phyloP scores from a whole-genome alignment of 2,888 invertebrate species.

The Temnothorax rugatulus region DNA sequence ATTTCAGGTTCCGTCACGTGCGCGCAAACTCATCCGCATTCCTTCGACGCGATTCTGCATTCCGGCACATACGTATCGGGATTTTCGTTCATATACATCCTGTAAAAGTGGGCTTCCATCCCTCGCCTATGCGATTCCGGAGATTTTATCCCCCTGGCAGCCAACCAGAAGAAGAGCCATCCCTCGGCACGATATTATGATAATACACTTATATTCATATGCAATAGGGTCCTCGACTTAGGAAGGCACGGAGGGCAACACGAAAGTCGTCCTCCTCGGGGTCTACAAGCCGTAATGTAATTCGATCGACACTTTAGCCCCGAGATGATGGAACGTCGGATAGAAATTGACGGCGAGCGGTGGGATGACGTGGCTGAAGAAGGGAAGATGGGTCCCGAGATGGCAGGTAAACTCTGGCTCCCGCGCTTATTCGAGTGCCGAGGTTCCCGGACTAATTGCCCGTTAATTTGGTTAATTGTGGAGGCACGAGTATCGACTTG shows the following conservation, averaged over 20 bases:
- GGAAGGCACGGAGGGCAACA: constrained; percentile 64
- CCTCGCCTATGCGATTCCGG: constrained; percentile 48
- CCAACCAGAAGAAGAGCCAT: constrained; percentile 74
- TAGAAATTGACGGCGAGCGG: constrained; percentile 72
- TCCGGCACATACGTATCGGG: constrained; percentile 63
- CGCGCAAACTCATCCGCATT: constrained; percentile 41
- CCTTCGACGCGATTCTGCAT: constrained; percentile 54
- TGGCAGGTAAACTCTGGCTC: constrained; percentile 48
- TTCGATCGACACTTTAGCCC: constrained; percentile 79
- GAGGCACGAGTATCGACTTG: constrained; percentile 60
- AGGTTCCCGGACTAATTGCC: constrained; percentile 74
- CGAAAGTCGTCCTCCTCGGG: constrained; percentile 67
- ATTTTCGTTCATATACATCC: constrained; percentile 70
- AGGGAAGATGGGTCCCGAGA: constrained; percentile 44
- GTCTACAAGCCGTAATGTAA: constrained; percentile 76
- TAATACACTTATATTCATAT: constrained; percentile 85
- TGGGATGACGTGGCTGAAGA: constrained; percentile 60
- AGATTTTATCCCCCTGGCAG: constrained; percentile 76
- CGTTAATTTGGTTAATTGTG: constrained; percentile 76
- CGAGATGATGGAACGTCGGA: constrained; percentile 76
- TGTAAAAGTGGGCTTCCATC: constrained; percentile 70
- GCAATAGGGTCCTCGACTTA: constrained; percentile 75
- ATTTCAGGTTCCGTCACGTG: constrained; percentile 39
- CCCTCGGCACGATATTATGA: constrained; percentile 81
- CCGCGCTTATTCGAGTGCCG: constrained; percentile 59